Evolutionary conservation across 2,888 invertebrate genomes (phyloP), one percentile per base, ranked within the genome.

Genomic region (Geophilus truncorum): DNA sequence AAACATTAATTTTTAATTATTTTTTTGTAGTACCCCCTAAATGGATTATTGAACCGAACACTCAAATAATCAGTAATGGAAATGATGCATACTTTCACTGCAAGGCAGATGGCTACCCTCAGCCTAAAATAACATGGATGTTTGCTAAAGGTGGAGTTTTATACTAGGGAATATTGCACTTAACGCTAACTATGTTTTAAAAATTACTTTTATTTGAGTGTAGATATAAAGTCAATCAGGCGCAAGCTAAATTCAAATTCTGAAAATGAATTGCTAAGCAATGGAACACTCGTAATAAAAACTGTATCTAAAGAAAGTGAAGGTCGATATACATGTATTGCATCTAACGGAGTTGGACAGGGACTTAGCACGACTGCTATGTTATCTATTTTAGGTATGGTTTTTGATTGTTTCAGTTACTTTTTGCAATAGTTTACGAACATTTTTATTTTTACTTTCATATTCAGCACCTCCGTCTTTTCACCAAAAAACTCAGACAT

Each of bases 1-100:
- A n/a, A n/a, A n/a, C n/a, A n/a, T n/a, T n/a, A n/a, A n/a, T n/a
- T n/a, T n/a, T n/a, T n/a, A n/a, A n/a, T n/a, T n/a, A n/a, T n/a
- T 45, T n/a, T 75, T 15, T 75, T 77, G 36, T 76, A 83, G 83
- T 81, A 80, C 81, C 82, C 70, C 82, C 82, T 7, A 80, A 79
- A 76, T 82, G 82, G 82, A 62, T 82, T n/a, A 32, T 79, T 10
- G 79, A 82, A 28, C 82, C 82, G 23, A 18, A 57, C 45, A 79
- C 79, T 51, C 12, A 40, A 32, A 28, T 76, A n/a, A 28, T 81
- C 10, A 32, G 57, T 34, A 81, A 79, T 78, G 78, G 45, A 78
- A 25, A 78, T 10, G 45, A 78, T 45, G 78, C 45, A 7, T 45
- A 21, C 12, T 45, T 78, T 28, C 78, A 78, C 40, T 78, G 78